Evolutionary conservation across 92 coral and sea anemone genomes (phyloP).

Genomic region (Scolanthus callimorphus): DNA sequence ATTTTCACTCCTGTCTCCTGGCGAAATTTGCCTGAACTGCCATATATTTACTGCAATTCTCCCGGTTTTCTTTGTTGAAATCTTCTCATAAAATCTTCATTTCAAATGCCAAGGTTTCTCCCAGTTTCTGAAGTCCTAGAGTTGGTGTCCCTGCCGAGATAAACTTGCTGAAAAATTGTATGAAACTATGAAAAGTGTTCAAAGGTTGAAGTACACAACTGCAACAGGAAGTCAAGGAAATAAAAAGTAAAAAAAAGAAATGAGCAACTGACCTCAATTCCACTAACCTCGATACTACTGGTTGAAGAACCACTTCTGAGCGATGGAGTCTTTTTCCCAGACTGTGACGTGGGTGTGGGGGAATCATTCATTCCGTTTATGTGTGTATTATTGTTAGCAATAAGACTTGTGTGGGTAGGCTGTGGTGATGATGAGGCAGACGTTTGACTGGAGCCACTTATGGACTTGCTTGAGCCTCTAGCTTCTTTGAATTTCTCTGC

Average conservation of each 20-base stretch:
- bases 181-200: not conserved
- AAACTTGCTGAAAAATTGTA: too few species aligned
- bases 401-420: constrained; percentile 21
- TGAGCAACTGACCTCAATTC: too few species aligned
- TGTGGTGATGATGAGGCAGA: constrained; percentile 25
- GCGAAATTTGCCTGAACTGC: too few species aligned
- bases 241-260: too few species aligned
- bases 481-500: constrained; percentile 90
- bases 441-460: constrained; percentile 52
- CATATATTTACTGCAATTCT: too few species aligned
- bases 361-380: constrained; percentile 28
- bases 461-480: constrained; percentile 60
- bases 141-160: too few species aligned
- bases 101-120: too few species aligned
- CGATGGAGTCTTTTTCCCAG: constrained; percentile 55
- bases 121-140: too few species aligned
- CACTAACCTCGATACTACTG: constrained; percentile 63
- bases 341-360: constrained; percentile 50
- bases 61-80: too few species aligned
- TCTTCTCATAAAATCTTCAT: too few species aligned
- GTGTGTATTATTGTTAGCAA: constrained; percentile 2
- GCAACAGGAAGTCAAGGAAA: too few species aligned
- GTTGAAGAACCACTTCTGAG: constrained; percentile 66
- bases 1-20: too few species aligned
- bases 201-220: not conserved